Evolutionary conservation across 2,797 vertebrate genomes (phyloP).

Genomic region (Sebastes itinus): DNA sequence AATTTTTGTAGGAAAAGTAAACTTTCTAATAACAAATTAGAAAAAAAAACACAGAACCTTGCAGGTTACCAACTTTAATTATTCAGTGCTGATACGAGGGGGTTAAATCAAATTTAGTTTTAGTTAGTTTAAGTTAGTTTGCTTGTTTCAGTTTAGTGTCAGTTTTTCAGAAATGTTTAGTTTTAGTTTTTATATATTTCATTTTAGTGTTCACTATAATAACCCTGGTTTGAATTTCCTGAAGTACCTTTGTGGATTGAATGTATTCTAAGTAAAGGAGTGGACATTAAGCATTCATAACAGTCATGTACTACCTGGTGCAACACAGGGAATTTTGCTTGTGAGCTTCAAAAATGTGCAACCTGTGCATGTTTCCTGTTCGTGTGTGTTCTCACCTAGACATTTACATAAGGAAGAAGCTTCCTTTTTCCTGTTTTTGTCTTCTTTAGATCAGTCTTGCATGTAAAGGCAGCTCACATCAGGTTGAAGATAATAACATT

Average conservation of each 20-base stretch:
- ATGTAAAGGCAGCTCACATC: neutral
- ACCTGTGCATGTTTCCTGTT: neutral
- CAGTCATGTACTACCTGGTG: neutral
- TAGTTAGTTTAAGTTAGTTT: too few relatives aligned
- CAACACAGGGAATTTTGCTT: neutral
- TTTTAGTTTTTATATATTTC: too few relatives aligned
- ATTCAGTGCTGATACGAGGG: too few relatives aligned
- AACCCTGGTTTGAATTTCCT: neutral
- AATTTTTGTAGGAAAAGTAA: too few relatives aligned
- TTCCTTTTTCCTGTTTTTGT: neutral
- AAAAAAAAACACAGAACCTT: too few relatives aligned
- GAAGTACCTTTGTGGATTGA: neutral
- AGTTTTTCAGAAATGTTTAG: too few relatives aligned
- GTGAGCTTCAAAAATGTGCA: neutral
- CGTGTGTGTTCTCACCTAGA: neutral
- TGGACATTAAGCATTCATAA: neutral
- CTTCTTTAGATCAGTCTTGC: neutral
- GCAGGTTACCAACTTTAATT: too few relatives aligned
- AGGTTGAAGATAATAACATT: neutral
- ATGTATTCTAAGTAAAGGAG: neutral
- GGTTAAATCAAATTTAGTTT: too few relatives aligned
- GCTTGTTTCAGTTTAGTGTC: accelerated
- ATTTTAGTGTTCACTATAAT: too few relatives aligned
- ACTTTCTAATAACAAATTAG: too few relatives aligned
- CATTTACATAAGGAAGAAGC: neutral